Evolutionary conservation across 2,888 invertebrate species (phyloP).

Genomic region (Chloroclysta siterata): DNA sequence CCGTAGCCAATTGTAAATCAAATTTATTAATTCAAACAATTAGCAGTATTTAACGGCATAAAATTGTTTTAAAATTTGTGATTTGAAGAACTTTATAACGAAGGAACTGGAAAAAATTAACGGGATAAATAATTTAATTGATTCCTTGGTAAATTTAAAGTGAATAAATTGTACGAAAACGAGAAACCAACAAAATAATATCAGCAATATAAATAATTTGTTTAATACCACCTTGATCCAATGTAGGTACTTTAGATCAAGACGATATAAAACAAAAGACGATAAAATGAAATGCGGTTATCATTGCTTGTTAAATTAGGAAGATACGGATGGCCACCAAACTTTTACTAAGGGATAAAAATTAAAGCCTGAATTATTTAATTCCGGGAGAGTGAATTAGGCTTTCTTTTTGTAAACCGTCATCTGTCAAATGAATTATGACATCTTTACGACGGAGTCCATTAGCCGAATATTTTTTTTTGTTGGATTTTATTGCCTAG

Average conservation of each 20-base stretch:
- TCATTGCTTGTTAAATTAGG: slow-evolving; percentile 45
- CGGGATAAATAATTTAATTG: slow-evolving; percentile 14
- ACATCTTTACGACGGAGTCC: slow-evolving; percentile 62
- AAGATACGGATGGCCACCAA: slow-evolving; percentile 38
- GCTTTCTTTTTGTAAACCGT: slow-evolving; percentile 58
- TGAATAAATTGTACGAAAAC: background rate
- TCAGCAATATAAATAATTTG: too few species aligned
- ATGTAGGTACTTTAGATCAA: too few species aligned
- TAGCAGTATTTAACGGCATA: slow-evolving; percentile 56
- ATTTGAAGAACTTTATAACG: slow-evolving; percentile 36
- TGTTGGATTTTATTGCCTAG: slow-evolving; percentile 53
- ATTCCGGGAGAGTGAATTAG: slow-evolving; percentile 58
- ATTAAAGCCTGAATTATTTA: slow-evolving; percentile 61
- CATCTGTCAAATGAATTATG: slow-evolving; percentile 70
- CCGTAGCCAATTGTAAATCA: slow-evolving; percentile 58
- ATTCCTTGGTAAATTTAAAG: slow-evolving; percentile 9
- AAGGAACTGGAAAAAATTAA: slow-evolving; percentile 18
- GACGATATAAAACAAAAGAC: slow-evolving; percentile 10
- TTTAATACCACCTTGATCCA: too few species aligned
- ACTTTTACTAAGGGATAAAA: slow-evolving; percentile 53
- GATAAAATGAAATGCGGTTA: slow-evolving; percentile 33
- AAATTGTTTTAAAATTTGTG: slow-evolving; percentile 50
- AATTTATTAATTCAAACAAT: slow-evolving; percentile 72
- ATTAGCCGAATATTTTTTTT: slow-evolving; percentile 61
- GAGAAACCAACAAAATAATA: background rate